phyloP scores from a whole-genome alignment of 2,113 vertebrate species.

The Cyprinus carpio region DNA sequence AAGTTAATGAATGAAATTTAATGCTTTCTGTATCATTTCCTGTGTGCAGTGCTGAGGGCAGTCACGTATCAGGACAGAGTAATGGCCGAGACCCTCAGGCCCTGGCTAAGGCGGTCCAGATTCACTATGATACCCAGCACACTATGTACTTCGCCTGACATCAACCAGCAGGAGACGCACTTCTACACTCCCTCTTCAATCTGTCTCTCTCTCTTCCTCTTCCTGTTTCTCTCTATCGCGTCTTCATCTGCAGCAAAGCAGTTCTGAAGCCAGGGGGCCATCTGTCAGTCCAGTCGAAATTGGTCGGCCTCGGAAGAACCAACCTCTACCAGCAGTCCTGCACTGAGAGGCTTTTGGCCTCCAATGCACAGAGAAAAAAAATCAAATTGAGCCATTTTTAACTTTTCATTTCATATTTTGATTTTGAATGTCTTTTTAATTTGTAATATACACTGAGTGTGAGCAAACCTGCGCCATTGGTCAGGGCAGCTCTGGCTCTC shows the following conservation, averaged over 20 bases:
- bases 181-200: conserved; percentile 44
- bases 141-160: conserved; percentile 99
- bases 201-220: conserved; percentile 51
- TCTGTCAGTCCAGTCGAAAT: conserved; percentile 64
- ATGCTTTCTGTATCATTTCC: neutral
- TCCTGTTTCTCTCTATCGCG: conserved; percentile 49
- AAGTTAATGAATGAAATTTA: neutral
- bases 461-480: conserved; percentile 64
- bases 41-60: conserved; percentile 90
- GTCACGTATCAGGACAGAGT: conserved; percentile 97
- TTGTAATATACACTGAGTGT: conserved; percentile 76
- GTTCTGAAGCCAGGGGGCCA: conserved; percentile 64
- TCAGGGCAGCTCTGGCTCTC: conserved; percentile 75
- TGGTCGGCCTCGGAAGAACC: conserved; percentile 72
- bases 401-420: conserved; percentile 55
- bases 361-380: conserved; percentile 76
- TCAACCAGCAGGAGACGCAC: conserved; percentile 59
- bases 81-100: conserved; percentile 96
- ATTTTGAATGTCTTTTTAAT: conserved; percentile 74
- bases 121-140: conserved; percentile 98
- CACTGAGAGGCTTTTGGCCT: conserved; percentile 79
- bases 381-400: conserved; percentile 88
- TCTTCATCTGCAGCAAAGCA: conserved; percentile 72
- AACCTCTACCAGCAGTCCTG: conserved; percentile 89
- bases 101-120: conserved; percentile 97